These are phyloP conservation scores for Mesembrinibis cayennensis DNA, from an alignment of 2,113 vertebrate genomes.

Conservation along the genomic window DNA sequence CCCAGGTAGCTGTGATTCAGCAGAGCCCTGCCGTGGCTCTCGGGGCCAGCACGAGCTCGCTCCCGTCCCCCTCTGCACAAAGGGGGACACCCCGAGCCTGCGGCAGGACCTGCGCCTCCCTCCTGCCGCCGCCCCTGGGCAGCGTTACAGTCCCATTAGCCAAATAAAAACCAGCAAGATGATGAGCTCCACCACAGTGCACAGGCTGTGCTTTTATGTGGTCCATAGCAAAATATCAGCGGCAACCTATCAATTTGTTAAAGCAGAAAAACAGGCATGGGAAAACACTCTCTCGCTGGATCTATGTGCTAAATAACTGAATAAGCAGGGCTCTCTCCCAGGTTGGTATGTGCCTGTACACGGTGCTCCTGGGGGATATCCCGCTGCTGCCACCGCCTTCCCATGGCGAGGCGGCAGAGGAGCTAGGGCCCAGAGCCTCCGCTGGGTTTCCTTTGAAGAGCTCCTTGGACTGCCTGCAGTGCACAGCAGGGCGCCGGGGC, in stretches of 20 bases:
- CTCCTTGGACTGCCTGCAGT: not conserved
- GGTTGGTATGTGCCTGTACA: not conserved
- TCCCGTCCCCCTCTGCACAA: not conserved
- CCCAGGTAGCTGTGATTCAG: not conserved
- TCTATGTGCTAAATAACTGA: not conserved
- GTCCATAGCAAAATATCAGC: not conserved
- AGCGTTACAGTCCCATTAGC: rapidly evolving
- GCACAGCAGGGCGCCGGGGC: not conserved
- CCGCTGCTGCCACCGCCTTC: not conserved
- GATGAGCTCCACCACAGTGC: not conserved
- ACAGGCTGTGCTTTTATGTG: not conserved
- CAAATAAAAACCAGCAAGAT: not conserved
- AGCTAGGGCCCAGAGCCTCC: not conserved
- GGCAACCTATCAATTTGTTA: not conserved
- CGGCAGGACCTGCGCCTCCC: not conserved
- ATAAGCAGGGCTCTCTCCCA: not conserved
- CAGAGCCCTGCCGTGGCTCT: not conserved
- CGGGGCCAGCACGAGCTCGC: not conserved
- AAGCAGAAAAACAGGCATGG: not conserved
- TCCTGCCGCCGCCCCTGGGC: not conserved
- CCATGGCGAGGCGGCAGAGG: not conserved
- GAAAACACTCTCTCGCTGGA: not conserved
- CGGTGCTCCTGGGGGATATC: rapidly evolving
- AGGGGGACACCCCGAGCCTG: not conserved
- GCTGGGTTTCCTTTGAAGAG: not conserved